Evolutionary conservation across 2,113 vertebrate species (phyloP).

Genomic region (Alaudala cheleensis): DNA sequence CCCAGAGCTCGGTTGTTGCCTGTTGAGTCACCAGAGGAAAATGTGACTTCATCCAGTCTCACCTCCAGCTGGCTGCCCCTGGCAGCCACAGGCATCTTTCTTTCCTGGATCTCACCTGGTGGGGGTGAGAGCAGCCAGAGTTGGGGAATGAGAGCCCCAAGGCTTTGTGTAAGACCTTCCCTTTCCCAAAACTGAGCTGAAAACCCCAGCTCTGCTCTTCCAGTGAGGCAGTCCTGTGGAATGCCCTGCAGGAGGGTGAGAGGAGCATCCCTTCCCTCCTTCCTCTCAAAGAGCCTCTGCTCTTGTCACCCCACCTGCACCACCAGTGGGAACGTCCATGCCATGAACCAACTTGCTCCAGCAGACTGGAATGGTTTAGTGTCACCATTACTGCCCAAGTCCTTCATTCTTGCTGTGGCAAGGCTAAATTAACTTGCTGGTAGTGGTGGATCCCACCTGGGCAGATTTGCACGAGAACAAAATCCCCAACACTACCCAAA

Average conservation of each 20-base stretch:
- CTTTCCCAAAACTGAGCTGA: not conserved
- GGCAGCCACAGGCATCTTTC: not conserved
- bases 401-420: not conserved
- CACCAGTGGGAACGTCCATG: not conserved
- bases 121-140: not conserved
- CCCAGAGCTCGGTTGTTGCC: not conserved
- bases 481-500: not conserved
- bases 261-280: not conserved
- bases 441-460: accelerated
- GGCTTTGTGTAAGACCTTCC: not conserved
- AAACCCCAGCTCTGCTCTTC: not conserved
- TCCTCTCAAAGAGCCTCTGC: not conserved
- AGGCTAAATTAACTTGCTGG: not conserved
- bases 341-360: not conserved
- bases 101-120: not conserved
- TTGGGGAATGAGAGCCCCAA: not conserved
- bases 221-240: not conserved
- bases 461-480: not conserved
- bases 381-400: not conserved
- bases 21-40: conserved; percentile 45
- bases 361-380: not conserved
- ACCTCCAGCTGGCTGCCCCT: not conserved
- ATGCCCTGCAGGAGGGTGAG: not conserved
- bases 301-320: not conserved
- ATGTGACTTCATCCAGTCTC: conserved; percentile 27